Evolutionary conservation across 2,888 invertebrate species (phyloP), one percentile per base, ranked within the genome.

Genomic region (Orthonevra nobilis): DNA sequence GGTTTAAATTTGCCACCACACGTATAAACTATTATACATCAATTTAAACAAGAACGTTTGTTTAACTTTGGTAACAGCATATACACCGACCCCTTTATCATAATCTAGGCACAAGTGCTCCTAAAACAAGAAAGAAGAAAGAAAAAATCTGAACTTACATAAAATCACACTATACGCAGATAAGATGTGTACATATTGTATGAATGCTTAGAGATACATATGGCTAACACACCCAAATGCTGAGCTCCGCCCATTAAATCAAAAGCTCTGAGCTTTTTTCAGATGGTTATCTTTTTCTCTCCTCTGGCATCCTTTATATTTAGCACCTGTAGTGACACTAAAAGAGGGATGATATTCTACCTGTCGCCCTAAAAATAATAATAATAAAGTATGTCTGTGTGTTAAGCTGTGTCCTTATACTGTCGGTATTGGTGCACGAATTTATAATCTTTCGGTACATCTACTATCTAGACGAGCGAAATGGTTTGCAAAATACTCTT

Each of bases 241-340:
- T 30, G 50, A 56, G 44, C 70, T 77, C 75, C 75, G 75, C 75
- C 75, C 63, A 70, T 38, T 30, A 36, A 63, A 70, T 77, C 63
- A 58, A 58, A 54, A 77, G 75, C 75, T 70, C 58, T 32, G 70
- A 77, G 75, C 75, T 77, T 50, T 28, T 14, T 19, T 6, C 12
- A 30, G 28, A 64, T 70, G 32, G 40, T 44, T 20, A 44, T 48
- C 50, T 44, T 40, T 48, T 56, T 42, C 26, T 17, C 60, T 26
- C 52, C 20, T 42, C 58, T 32, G 28, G 38, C 38, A 32, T 61
- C 28, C 58, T 61, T 52, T 38, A 26, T 70, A 60, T 61, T 54
- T 70, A 50, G 36, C 70, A 70, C 70, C 61, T 70, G 70, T 70
- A 42, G 36, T 61, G 5, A 5, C 19, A 20, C 17, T 34, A 26